These are phyloP conservation scores for Urocitellus parryii DNA, from an alignment of 2,113 vertebrate genomes.

Conservation along the genomic window DNA sequence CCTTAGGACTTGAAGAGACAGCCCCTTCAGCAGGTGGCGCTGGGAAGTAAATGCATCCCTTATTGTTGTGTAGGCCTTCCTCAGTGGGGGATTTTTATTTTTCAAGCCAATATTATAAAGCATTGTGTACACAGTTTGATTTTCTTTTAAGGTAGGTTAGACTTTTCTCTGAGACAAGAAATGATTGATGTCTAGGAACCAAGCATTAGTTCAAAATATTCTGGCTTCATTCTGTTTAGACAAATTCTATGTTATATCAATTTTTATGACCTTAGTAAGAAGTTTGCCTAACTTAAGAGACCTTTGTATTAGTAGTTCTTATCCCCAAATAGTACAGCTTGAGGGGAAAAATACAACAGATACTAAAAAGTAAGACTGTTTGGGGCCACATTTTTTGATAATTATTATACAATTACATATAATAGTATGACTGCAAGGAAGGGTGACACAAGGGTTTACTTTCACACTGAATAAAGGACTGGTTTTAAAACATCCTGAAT, in stretches of 20 bases:
- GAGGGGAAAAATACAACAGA: background rate
- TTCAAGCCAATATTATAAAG: constrained; percentile 1
- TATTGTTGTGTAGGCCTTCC: background rate
- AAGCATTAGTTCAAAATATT: background rate
- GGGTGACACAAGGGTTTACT: background rate
- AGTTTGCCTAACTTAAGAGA: background rate
- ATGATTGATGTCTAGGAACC: background rate
- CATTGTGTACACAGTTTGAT: background rate
- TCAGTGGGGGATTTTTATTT: background rate
- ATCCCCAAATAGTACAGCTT: background rate
- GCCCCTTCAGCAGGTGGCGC: background rate
- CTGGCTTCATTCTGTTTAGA: background rate
- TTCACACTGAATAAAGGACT: background rate
- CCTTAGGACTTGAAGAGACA: background rate
- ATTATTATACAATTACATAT: background rate
- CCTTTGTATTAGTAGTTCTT: background rate
- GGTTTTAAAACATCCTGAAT: background rate
- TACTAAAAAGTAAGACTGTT: background rate
- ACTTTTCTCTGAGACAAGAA: background rate
- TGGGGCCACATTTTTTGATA: background rate
- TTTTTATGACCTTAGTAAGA: background rate
- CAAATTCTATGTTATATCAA: background rate
- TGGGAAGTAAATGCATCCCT: background rate
- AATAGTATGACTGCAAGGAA: background rate
- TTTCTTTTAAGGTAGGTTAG: background rate